These are phyloP conservation scores for Ara ararauna DNA, from an alignment of 2,797 vertebrate species.

Conservation along the genomic window DNA sequence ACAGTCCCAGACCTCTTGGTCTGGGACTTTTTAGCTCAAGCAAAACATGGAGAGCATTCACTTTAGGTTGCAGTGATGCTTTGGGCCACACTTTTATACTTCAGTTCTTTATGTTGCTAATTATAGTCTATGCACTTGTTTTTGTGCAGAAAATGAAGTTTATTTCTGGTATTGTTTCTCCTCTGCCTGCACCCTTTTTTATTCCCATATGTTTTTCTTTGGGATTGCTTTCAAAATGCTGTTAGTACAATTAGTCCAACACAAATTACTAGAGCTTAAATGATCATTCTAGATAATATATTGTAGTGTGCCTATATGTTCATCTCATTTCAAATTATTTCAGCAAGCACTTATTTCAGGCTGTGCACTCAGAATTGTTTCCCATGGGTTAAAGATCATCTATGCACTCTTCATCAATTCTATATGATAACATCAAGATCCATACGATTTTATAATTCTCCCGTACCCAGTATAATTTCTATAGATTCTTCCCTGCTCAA, in stretches of 20 bases:
- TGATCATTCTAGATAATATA: neutral
- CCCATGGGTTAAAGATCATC: neutral
- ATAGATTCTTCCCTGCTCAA: neutral
- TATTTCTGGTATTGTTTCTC: neutral
- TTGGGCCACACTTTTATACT: neutral
- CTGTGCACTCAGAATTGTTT: neutral
- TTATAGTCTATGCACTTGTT: neutral
- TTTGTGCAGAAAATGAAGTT: neutral
- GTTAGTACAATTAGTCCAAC: neutral
- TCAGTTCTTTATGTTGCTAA: neutral
- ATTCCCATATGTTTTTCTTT: neutral
- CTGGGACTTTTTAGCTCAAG: neutral
- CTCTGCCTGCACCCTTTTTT: neutral
- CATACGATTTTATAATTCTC: neutral
- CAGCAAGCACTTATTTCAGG: neutral
- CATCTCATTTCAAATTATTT: neutral
- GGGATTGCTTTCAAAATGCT: neutral
- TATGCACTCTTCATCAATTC: neutral
- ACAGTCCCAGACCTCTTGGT: neutral
- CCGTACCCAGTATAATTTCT: neutral
- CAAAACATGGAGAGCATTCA: neutral
- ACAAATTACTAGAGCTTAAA: neutral
- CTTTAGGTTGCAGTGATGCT: neutral
- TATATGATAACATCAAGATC: neutral
- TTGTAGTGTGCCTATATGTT: neutral